Evolutionary conservation across 1,140 invertebrate genomes (phyloP).

Genomic region (Orius insidiosus): DNA sequence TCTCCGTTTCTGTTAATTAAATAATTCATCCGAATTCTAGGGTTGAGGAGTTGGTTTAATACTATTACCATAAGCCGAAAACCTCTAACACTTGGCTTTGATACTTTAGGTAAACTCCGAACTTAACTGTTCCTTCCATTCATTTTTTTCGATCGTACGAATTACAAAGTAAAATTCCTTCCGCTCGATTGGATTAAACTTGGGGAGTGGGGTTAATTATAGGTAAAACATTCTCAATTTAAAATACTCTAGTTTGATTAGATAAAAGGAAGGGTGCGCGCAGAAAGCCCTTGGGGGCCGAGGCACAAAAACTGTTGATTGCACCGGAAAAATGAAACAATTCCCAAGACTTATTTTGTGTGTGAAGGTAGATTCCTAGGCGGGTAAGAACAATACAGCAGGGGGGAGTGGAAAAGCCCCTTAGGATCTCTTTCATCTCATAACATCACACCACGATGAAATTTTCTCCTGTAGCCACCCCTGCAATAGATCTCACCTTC

Average conservation of each 20-base stretch:
- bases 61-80: background rate
- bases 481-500: background rate
- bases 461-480: slow-evolving; percentile 1
- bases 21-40: background rate
- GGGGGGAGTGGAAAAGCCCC: slow-evolving; percentile 6
- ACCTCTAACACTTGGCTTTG: slow-evolving; percentile 10
- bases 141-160: too few relatives aligned
- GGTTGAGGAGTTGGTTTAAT: slow-evolving; percentile 10
- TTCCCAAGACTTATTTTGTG: slow-evolving; percentile 21
- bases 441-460: slow-evolving; percentile 9
- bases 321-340: slow-evolving; percentile 21
- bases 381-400: slow-evolving; percentile 1
- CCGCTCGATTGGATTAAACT: too few relatives aligned
- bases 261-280: slow-evolving; percentile 11
- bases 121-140: too few relatives aligned
- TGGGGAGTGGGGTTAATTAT: too few relatives aligned
- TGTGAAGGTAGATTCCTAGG: slow-evolving; percentile 11
- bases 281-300: slow-evolving; percentile 2
- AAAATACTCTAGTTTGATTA: background rate
- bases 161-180: too few relatives aligned
- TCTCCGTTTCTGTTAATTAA: too few relatives aligned
- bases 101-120: too few relatives aligned
- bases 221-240: background rate
- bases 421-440: slow-evolving; percentile 12
- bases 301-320: slow-evolving; percentile 19